Percentiles rank a stretch among this genome's conserved stretches.
These are phyloP conservation scores for Ametastegia equiseti DNA, from an alignment of 2,888 invertebrate genomes.

Conservation along the genomic window DNA sequence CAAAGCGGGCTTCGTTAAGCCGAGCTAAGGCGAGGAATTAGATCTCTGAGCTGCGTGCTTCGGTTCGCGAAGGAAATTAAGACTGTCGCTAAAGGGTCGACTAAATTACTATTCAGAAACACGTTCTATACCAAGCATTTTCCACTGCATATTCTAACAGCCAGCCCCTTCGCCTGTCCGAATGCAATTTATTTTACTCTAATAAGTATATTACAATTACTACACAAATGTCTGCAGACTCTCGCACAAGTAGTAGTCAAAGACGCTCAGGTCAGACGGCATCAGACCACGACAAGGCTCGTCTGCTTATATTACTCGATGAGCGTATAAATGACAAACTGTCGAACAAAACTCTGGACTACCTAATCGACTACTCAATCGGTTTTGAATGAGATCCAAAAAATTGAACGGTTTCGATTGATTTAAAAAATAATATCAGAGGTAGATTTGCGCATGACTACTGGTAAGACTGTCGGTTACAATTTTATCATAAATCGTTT, in stretches of 20 bases:
- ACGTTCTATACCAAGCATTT: slow-evolving; percentile 11
- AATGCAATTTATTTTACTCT: not conserved
- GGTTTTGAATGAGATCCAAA: no score
- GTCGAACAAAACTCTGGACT: no score
- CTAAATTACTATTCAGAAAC: slow-evolving; percentile 43
- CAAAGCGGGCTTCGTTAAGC: slow-evolving; percentile 42
- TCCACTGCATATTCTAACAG: not conserved
- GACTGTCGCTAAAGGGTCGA: slow-evolving; percentile 46
- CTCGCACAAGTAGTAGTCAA: not conserved
- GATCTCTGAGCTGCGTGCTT: slow-evolving; percentile 41
- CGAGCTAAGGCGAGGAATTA: slow-evolving; percentile 37
- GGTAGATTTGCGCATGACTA: no score
- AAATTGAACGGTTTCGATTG: no score
- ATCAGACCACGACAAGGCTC: not conserved
- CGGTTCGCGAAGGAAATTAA: slow-evolving; percentile 39
- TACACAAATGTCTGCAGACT: not conserved
- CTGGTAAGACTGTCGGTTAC: not conserved
- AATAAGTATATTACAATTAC: not conserved
- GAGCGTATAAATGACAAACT: not conserved
- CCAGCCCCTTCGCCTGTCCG: not conserved
- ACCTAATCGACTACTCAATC: no score
- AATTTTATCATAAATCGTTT: not conserved
- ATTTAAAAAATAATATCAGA: no score
- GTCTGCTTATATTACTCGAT: not conserved
- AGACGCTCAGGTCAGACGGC: not conserved